Conservation (phyloP, 2,888 invertebrate genomes). For the Parasteatoda lunata region DNA sequence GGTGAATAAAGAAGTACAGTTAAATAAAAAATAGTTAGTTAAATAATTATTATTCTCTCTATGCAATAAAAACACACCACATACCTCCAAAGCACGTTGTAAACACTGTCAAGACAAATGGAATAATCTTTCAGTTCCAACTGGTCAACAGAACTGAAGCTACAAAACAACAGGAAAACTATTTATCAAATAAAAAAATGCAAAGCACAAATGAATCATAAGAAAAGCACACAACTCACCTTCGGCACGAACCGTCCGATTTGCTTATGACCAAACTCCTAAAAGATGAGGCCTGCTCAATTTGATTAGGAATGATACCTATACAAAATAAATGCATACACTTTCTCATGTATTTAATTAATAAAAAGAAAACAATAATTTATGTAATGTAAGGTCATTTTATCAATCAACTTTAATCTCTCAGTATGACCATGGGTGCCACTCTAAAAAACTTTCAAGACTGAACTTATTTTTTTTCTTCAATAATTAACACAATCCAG, state of each 20-base stretch:
- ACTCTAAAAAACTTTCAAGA: too few relatives aligned
- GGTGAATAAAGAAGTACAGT: too few relatives aligned
- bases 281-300: constrained; percentile 83
- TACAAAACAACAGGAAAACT: constrained; percentile 53
- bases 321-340: not conserved
- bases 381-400: too few relatives aligned
- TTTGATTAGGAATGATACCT: constrained; percentile 82
- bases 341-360: too few relatives aligned
- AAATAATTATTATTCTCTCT: too few relatives aligned
- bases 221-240: constrained; percentile 29
- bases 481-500: too few relatives aligned
- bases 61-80: not conserved
- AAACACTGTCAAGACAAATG: constrained; percentile 90
- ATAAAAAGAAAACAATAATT: not conserved
- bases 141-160: constrained; percentile 88
- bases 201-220: not conserved
- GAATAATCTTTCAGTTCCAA: constrained; percentile 87
- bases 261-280: constrained; percentile 93
- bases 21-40: too few relatives aligned
- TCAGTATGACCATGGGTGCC: too few relatives aligned
- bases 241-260: constrained; percentile 88
- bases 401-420: too few relatives aligned
- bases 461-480: too few relatives aligned
- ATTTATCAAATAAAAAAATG: not conserved
- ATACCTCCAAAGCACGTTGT: constrained; percentile 95